phyloP scores from a whole-genome alignment of 1,140 invertebrate species.

The Caenorhabditis inopinata region DNA sequence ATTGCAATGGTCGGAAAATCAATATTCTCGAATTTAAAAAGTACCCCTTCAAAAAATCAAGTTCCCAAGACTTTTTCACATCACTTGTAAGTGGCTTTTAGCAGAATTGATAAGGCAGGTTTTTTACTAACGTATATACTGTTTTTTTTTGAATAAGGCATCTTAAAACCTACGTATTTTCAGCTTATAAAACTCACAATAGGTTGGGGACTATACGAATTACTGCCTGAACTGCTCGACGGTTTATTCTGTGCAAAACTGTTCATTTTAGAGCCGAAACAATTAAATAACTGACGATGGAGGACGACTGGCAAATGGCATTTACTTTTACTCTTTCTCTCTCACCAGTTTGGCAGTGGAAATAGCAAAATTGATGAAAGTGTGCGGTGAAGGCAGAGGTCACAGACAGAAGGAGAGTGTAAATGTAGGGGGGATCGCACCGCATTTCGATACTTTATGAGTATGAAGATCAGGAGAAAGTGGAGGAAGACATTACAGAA shows the following conservation, averaged over 20 bases:
- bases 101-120: too few species aligned
- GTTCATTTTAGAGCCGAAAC: conserved; percentile 8
- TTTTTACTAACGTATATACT: too few species aligned
- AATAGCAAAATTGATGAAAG: neutral
- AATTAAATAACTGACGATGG: neutral
- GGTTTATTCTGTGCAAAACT: neutral
- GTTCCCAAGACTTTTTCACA: too few species aligned
- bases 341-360: neutral
- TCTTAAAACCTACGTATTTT: neutral
- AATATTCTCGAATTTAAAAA: too few species aligned
- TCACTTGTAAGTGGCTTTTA: too few species aligned
- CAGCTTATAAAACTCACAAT: neutral
- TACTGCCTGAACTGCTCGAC: neutral
- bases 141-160: neutral
- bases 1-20: too few species aligned
- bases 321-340: neutral
- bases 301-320: neutral
- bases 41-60: too few species aligned
- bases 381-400: too few species aligned
- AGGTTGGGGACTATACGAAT: neutral
- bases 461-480: neutral
- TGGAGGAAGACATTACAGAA: neutral
- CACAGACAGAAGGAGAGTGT: neutral
- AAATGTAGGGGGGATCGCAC: neutral
- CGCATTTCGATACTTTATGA: neutral